Evolutionary conservation across 2,113 vertebrate species (phyloP).

Genomic region (Pachypanchax playfairii): DNA sequence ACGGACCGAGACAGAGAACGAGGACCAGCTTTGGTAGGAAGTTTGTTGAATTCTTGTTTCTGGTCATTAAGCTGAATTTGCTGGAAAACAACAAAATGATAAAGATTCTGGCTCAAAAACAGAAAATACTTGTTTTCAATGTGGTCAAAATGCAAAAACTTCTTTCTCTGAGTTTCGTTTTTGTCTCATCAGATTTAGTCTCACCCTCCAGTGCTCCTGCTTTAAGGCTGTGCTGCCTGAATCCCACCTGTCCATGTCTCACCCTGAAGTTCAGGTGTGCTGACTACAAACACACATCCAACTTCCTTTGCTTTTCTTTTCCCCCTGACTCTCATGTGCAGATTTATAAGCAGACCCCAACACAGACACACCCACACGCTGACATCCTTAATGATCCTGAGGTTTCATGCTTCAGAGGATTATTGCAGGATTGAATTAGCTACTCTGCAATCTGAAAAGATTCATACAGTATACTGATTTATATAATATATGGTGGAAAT

Average conservation of each 20-base stretch:
- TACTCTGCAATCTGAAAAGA: not conserved
- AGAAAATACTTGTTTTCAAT: not conserved
- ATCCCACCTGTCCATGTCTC: constrained; percentile 54
- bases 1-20: constrained; percentile 89
- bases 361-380: constrained; percentile 27
- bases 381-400: constrained; percentile 2
- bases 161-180: too few relatives aligned
- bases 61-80: constrained; percentile 91
- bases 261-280: constrained; percentile 19
- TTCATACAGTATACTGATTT: too few relatives aligned
- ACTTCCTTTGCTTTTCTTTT: constrained; percentile 1
- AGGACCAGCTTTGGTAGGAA: constrained; percentile 83
- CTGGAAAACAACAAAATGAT: constrained; percentile 18
- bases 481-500: too few relatives aligned
- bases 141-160: not conserved
- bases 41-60: constrained; percentile 92
- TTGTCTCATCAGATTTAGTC: too few relatives aligned
- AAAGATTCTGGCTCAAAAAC: not conserved
- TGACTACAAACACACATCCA: constrained; percentile 4
- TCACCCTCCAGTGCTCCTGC: constrained; percentile 54
- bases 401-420: constrained; percentile 1
- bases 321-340: not conserved
- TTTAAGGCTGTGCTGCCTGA: constrained; percentile 38
- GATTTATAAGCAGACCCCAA: constrained; percentile 9
- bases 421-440: not conserved